Base-by-base conservation (phyloP, 64 coral and sea anemone species). In the Acropora tenuis region DNA sequence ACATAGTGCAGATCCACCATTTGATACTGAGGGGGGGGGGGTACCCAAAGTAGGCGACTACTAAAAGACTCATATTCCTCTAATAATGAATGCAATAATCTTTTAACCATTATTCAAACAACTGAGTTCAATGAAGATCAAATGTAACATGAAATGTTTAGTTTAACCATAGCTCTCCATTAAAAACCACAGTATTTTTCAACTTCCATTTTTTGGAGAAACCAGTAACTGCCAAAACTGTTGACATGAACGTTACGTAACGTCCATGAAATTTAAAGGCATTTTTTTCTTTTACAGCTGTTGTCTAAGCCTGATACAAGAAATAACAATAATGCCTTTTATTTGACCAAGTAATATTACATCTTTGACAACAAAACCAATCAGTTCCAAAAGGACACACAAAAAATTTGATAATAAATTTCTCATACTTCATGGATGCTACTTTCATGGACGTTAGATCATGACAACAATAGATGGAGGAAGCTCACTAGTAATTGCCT, bases 31-130 rank as follows among this genome's bases (percentile, higher is more conserved):
- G 50, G n/a, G n/a, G n/a, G n/a, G 50, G 50, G 1, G 0, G 50
- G 5, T n/a, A 53, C 50, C 50, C 50, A 53, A 53, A 53, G 50
- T 53, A 53, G 9, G 50, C 50, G 50, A 53, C 50, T 53, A 53
- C 50, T 53, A 53, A 53, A 53, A 53, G 50, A 53, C 50, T 53
- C 50, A 53, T 53, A 53, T 53, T 53, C 50, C 50, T 53, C 0
- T 53, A 53, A 53, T 1, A 53, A 53, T 53, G 67, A 71, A 71
- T 71, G 67, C 50, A 71, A 71, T 71, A 30, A 71, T 71, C 67
- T 71, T 71, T 71, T 71, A 71, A 71, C 67, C 67, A 71, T 71
- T 1, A 71, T 71, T 71, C 67, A 71, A 71, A 71, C 67, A 71
- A 71, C 19, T 30, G 19, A 71, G 19, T 18, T 71, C 19, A 71